phyloP scores from a whole-genome alignment of 2,797 vertebrate species.

The Sebastolobus altivelis region DNA sequence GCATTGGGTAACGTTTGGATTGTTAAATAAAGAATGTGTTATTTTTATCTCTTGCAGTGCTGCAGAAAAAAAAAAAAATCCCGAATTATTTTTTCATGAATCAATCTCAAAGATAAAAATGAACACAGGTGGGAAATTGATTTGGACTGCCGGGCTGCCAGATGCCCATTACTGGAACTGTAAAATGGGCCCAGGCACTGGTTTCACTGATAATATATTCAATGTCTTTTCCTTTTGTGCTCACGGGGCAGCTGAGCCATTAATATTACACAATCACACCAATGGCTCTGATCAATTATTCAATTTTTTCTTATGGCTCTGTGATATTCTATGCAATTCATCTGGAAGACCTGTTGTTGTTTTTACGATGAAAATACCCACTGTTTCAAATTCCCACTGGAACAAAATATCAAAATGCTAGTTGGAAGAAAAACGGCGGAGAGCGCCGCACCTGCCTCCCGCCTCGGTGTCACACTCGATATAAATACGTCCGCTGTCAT shows the following conservation, averaged over 20 bases:
- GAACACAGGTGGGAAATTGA: conserved; percentile 77
- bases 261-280: conserved; percentile 80
- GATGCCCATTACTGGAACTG: conserved; percentile 70
- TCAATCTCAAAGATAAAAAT: conserved; percentile 78
- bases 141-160: conserved; percentile 65
- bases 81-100: conserved; percentile 78
- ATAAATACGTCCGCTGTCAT: conserved; percentile 73
- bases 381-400: conserved; percentile 49
- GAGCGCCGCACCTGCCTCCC: conserved; percentile 58
- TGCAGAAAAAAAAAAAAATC: conserved; percentile 31
- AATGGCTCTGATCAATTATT: conserved; percentile 78
- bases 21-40: conserved; percentile 66
- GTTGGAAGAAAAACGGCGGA: conserved; percentile 47
- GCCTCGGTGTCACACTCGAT: conserved; percentile 66
- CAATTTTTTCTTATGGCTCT: conserved; percentile 62
- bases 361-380: conserved; percentile 55
- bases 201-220: conserved; percentile 73
- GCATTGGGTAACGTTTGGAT: conserved; percentile 42
- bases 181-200: conserved; percentile 45
- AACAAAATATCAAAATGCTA: conserved; percentile 61
- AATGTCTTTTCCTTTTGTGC: conserved; percentile 70
- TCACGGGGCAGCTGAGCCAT: conserved; percentile 74
- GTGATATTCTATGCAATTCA: conserved; percentile 66
- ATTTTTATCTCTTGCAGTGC: conserved; percentile 49
- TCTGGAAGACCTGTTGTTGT: conserved; percentile 66